A percentile compares a stretch with the other conserved stretches of the same genome.
These are phyloP conservation scores for Calypte anna DNA, from an alignment of 2,113 vertebrate genomes.

Conservation along the genomic window DNA sequence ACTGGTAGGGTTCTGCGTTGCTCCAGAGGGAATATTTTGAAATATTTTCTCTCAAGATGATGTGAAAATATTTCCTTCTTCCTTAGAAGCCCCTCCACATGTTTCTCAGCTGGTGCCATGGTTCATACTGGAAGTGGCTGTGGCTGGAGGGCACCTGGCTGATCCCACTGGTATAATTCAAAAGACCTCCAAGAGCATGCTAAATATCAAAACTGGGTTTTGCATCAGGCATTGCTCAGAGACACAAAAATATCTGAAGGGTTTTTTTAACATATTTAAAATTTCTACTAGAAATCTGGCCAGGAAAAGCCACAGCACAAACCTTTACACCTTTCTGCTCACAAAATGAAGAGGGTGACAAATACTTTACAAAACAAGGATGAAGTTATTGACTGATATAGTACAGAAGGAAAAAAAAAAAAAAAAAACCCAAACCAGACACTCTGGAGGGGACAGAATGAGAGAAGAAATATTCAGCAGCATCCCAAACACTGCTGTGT, in stretches of 20 bases:
- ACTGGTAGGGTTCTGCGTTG: background rate
- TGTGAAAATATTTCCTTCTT: background rate
- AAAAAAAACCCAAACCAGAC: background rate
- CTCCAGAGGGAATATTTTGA: background rate
- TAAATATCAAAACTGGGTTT: background rate
- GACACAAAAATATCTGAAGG: background rate
- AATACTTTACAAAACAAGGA: background rate
- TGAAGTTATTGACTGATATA: background rate
- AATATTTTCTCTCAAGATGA: background rate
- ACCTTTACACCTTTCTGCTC: background rate
- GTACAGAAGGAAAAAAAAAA: background rate
- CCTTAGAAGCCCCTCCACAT: background rate
- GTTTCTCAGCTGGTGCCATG: background rate
- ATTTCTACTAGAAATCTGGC: background rate
- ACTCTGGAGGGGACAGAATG: rapidly evolving
- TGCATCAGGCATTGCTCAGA: background rate
- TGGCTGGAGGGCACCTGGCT: background rate
- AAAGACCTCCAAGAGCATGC: background rate
- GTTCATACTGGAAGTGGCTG: background rate
- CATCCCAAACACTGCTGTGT: background rate
- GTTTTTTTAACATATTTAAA: background rate
- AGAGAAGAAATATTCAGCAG: background rate
- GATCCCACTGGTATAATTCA: background rate
- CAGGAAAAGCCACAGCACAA: background rate
- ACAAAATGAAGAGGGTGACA: background rate